Evolutionary conservation across 2,888 invertebrate species (phyloP), one percentile per base, ranked within the genome.

Genomic region (Thymelicus lineola): DNA sequence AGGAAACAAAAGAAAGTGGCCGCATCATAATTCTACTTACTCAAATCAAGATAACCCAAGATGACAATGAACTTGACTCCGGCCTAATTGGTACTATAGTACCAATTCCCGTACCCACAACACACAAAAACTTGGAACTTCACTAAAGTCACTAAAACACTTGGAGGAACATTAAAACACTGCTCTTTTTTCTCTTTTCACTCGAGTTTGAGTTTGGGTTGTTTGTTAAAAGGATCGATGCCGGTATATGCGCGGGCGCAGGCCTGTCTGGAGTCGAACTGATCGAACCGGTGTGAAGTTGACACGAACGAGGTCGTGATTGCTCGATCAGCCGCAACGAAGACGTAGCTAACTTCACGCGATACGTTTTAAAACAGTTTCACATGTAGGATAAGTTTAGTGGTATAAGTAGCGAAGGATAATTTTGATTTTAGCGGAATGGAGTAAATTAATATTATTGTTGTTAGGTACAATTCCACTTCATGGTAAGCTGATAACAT

Each of bases 211-310:
- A 75, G 74, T 74, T 73, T 48, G 68, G 66, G 73, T 76, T 72
- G 70, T 73, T 68, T 66, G 73, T 78, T 76, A 82, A 77, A 82
- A 82, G 80, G 79, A 83, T 80, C 79, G 80, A 79, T 82, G 81
- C 78, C 77, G 80, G 77, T 76, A 78, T 79, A 80, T 80, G 86
- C 89, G 91, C 90, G 80, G 78, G 86, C 88, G 87, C 91, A 83
- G 82, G 80, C 81, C 83, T 81, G 82, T 83, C 86, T 69, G 55
- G 57, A 63, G 62, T 87, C 86, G 88, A 91, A 93, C 92, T 92
- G 90, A 90, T 81, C 93, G 80, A 87, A 93, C 93, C 86, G 86
- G 91, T 90, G 77, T 87, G 90, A 90, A 91, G 90, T 84, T 77
- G 83, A 83, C 84, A 83, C 86, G 86, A 81, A 79, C 76, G 73